Evolutionary conservation across 1,140 invertebrate genomes (phyloP).

Genomic region (Acyrthosiphon pisum): DNA sequence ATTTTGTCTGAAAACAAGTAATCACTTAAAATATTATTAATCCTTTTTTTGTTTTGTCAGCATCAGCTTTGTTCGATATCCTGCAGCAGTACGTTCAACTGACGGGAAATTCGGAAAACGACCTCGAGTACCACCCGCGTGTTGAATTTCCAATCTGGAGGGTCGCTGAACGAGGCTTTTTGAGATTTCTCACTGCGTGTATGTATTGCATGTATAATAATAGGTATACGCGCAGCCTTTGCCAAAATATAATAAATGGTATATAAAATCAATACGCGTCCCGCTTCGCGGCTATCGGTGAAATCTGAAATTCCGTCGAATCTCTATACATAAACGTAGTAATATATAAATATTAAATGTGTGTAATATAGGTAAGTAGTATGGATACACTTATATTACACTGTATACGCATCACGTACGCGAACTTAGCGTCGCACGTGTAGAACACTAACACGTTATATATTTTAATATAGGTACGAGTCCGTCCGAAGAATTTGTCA

Average conservation of each 20-base stretch:
- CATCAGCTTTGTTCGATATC: not conserved
- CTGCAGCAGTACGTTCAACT: not conserved
- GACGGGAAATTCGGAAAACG: not conserved
- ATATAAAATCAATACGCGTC: conserved; percentile 11
- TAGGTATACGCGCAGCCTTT: not conserved
- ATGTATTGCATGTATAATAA: no score
- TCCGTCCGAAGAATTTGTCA: not conserved
- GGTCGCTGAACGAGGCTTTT: not conserved
- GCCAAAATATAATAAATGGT: conserved; percentile 12
- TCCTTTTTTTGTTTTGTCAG: not conserved
- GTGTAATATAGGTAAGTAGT: not conserved
- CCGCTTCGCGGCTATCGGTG: not conserved
- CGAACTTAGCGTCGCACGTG: not conserved
- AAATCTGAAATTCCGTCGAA: conserved; percentile 4
- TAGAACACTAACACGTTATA: not conserved
- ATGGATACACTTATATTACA: not conserved
- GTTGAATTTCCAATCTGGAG: not conserved
- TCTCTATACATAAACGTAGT: not conserved
- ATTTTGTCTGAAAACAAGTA: not conserved
- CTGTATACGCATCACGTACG: not conserved
- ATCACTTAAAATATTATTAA: not conserved
- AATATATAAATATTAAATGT: not conserved
- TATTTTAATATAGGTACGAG: not conserved
- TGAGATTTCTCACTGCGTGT: not conserved
- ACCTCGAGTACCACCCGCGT: not conserved